Conservation (phyloP, 2,797 vertebrate genomes). For the Esox lucius region DNA sequence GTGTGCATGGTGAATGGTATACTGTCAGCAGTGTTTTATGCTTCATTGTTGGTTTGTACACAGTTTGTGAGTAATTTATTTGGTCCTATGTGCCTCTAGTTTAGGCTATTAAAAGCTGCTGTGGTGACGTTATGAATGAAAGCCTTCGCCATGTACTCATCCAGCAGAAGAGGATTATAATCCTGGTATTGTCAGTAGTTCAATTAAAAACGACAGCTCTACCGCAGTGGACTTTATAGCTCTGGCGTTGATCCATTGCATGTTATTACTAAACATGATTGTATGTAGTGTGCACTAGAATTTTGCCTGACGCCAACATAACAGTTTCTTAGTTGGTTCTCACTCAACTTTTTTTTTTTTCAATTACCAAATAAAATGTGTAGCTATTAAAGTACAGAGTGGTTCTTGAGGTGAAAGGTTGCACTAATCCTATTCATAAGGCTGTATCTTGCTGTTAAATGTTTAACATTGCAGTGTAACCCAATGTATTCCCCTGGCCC, state of each 20-base stretch:
- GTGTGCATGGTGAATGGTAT: too few species aligned
- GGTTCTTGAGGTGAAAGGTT: not conserved
- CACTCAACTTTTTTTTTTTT: not conserved
- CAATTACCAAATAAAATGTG: not conserved
- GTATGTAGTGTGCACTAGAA: not conserved
- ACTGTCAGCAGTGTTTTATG: not conserved
- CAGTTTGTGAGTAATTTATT: too few species aligned
- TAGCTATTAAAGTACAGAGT: not conserved
- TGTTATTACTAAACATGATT: not conserved
- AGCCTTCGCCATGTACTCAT: not conserved
- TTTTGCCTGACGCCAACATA: not conserved
- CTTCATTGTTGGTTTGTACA: not conserved
- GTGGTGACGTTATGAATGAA: not conserved
- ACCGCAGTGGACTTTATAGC: not conserved
- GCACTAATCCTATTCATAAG: slow-evolving; percentile 16
- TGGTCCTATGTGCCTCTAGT: not conserved
- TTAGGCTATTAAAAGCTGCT: not conserved
- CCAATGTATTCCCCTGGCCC: not conserved
- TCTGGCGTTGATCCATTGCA: not conserved
- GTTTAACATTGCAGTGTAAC: not conserved
- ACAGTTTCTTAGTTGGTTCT: not conserved
- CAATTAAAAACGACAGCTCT: not conserved
- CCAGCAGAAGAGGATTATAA: not conserved
- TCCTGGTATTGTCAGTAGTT: not conserved
- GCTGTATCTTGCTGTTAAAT: not conserved